Evolutionary conservation across 1,140 invertebrate species (phyloP).

Genomic region (Parapsyche elsis): DNA sequence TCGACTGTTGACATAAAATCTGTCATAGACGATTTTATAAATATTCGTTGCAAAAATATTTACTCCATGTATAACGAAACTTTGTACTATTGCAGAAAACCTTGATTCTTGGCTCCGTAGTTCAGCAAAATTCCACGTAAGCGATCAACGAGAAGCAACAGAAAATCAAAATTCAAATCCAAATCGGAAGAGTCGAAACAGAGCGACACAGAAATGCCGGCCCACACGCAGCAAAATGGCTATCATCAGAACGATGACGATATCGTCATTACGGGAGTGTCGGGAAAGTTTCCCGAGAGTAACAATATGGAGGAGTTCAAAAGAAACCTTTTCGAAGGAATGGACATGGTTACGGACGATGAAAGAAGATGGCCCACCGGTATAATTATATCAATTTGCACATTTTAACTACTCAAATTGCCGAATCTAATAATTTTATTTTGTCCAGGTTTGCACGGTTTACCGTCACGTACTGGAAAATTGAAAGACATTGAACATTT

Average conservation of each 20-base stretch:
- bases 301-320: conserved; percentile 87
- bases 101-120: conserved; percentile 45
- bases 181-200: conserved; percentile 8
- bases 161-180: conserved; percentile 44
- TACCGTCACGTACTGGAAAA: conserved; percentile 89
- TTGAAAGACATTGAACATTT: conserved; percentile 89
- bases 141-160: conserved; percentile 47
- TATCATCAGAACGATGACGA: conserved; percentile 61
- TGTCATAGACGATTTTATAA: too few relatives aligned
- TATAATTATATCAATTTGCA: conserved; percentile 17
- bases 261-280: conserved; percentile 87
- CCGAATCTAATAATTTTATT: not conserved
- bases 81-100: conserved; percentile 50
- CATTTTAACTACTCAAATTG: not conserved
- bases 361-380: conserved; percentile 80
- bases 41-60: too few relatives aligned
- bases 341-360: conserved; percentile 89
- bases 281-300: conserved; percentile 87
- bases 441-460: conserved; percentile 75
- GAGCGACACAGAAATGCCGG: conserved; percentile 38
- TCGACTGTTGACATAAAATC: too few relatives aligned
- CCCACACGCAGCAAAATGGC: conserved; percentile 41
- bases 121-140: conserved; percentile 52
- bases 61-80: too few relatives aligned
- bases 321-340: conserved; percentile 81